Conservation (phyloP, 2,888 invertebrate species). For the Meliscaeva auricollis region DNA sequence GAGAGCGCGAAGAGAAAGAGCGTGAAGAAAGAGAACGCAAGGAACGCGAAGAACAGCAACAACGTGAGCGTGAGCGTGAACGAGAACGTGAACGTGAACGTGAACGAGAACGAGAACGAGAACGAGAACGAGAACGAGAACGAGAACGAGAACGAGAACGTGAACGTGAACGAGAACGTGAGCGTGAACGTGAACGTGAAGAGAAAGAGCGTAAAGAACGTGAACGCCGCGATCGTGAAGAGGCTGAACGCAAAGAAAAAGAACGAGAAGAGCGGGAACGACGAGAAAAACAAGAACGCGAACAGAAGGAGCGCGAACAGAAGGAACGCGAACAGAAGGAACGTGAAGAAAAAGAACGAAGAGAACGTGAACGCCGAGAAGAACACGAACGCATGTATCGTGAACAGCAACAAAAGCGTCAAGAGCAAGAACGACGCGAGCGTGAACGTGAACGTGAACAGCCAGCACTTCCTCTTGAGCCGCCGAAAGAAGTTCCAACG, state of each 20-base stretch:
- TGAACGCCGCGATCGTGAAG: conserved; percentile 80
- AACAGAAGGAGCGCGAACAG: conserved; percentile 78
- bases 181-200: conserved; percentile 75
- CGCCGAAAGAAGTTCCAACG: conserved; percentile 45
- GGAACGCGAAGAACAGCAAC: conserved; percentile 77
- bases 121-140: conserved; percentile 77
- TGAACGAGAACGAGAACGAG: conserved; percentile 74
- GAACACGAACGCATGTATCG: conserved; percentile 78
- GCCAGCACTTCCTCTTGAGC: conserved; percentile 80
- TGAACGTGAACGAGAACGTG: conserved; percentile 69
- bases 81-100: conserved; percentile 77
- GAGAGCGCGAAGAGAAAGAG: conserved; percentile 75
- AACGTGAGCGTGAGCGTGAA: conserved; percentile 68
- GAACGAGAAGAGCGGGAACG: conserved; percentile 79
- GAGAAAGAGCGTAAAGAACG: conserved; percentile 79
- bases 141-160: conserved; percentile 78
- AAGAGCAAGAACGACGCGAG: conserved; percentile 80
- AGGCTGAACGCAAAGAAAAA: conserved; percentile 79
- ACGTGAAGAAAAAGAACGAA: conserved; percentile 79
- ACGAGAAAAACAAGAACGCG: conserved; percentile 79
- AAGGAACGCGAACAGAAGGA: conserved; percentile 78
- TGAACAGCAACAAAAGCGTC: conserved; percentile 78
- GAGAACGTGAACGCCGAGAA: conserved; percentile 80
- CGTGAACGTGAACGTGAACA: conserved; percentile 77
- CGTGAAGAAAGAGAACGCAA: conserved; percentile 78